Base-by-base conservation (phyloP, 1,140 invertebrate species). In the Psilanteris sp. region DNA sequence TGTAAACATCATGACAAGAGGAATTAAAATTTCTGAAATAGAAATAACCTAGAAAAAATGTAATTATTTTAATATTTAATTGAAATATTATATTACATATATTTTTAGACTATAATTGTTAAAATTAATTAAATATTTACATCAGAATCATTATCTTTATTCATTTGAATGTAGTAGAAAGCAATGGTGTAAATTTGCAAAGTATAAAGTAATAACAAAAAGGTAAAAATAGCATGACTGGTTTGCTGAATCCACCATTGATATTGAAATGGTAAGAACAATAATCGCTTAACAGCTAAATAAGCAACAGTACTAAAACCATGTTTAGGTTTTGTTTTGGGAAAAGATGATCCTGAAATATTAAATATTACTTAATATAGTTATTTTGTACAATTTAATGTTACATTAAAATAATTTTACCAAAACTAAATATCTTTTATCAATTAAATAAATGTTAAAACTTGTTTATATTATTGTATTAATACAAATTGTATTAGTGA, bases 271-370 rank as follows among this genome's bases (percentile, higher is more conserved):
- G 96, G 96, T 46, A 97, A 89, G 80, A 97, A 92, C 10, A 97
- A 72, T 20, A 96, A 91, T 55, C 96, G 90, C 32, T 94, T 88
- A 15, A 96, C 87, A 3, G 95, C 95, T 79, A 94, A 91, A 79
- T 93, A 91, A 34, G 95, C 92, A 32, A 97, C 94, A 6, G 94
- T 94, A 6, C 93, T 90, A 79, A 97, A 90, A 39, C 95, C 93
- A 88, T 96, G 94, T 78, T 96, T 96, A 1, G 96, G 95, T 83
- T 97, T 97, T 4, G 95, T 94, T 90, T 97, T 98, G 3, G 96
- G 93, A 88, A 97, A 97, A 36, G 96, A 96, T 11, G 96, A 97
- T 32, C 96, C 96, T 97, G 82, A 11, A 79, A 71, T n/a, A n/a
- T n/a, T n/a, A n/a, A n/a, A n/a, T n/a, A n/a, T n/a, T n/a, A n/a